Evolutionary conservation across 1,140 invertebrate genomes (phyloP).

Genomic region (Archivesica marissinica): DNA sequence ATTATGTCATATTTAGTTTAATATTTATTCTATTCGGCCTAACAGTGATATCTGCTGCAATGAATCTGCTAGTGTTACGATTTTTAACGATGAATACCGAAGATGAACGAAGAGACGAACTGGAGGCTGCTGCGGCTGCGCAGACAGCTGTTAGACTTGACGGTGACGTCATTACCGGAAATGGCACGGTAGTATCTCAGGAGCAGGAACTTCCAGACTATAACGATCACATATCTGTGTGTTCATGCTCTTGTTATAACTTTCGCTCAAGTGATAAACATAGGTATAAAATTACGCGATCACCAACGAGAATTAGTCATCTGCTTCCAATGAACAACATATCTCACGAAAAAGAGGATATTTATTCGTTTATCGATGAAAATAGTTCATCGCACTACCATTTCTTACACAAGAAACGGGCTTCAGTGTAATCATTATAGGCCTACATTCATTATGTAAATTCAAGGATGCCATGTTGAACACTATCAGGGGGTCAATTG

Average conservation of each 20-base stretch:
- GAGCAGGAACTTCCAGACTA: slow-evolving; percentile 82
- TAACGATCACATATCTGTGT: slow-evolving; percentile 90
- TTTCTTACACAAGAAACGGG: slow-evolving; percentile 68
- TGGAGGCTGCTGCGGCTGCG: slow-evolving; percentile 90
- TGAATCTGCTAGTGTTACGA: slow-evolving; percentile 98
- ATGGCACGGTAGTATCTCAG: slow-evolving; percentile 85
- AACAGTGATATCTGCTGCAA: slow-evolving; percentile 98
- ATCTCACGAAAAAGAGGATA: slow-evolving; percentile 59
- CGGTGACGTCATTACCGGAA: slow-evolving; percentile 94
- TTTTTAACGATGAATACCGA: slow-evolving; percentile 99
- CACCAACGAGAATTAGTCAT: slow-evolving; percentile 90
- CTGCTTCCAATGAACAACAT: slow-evolving; percentile 88
- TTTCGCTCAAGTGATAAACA: slow-evolving; percentile 84
- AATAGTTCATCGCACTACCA: slow-evolving; percentile 64
- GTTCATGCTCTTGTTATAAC: slow-evolving; percentile 91
- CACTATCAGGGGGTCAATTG: background rate
- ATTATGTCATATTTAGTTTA: slow-evolving; percentile 98
- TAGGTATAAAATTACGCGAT: slow-evolving; percentile 89
- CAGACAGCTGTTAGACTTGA: slow-evolving; percentile 93
- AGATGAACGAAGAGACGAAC: slow-evolving; percentile 95
- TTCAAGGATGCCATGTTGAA: background rate
- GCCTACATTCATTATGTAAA: background rate
- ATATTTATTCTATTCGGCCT: slow-evolving; percentile 99
- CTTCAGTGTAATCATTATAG: slow-evolving; percentile 58
- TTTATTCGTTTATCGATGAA: slow-evolving; percentile 53